These are phyloP conservation scores for Istiophorus platypterus DNA, from an alignment of 2,113 vertebrate genomes.

Conservation along the genomic window DNA sequence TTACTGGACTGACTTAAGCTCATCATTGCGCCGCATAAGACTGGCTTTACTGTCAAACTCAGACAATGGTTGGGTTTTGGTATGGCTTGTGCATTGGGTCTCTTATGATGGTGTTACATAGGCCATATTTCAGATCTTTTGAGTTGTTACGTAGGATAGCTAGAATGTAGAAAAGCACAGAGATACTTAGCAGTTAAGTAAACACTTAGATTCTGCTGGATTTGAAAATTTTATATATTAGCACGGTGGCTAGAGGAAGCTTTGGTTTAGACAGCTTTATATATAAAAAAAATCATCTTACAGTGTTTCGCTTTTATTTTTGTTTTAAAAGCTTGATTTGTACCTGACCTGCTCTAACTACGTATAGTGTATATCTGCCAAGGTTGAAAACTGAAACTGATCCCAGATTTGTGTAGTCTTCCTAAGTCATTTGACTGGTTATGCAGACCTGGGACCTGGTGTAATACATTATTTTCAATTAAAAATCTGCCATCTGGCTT, in stretches of 20 bases:
- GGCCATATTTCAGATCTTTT: slow-evolving; percentile 62
- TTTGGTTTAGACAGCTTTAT: slow-evolving; percentile 74
- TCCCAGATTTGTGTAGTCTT: slow-evolving; percentile 60
- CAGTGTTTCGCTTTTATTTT: slow-evolving; percentile 59
- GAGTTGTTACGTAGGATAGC: slow-evolving; percentile 64
- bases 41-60: slow-evolving; percentile 41
- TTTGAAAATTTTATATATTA: slow-evolving; percentile 76
- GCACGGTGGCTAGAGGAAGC: slow-evolving; percentile 66
- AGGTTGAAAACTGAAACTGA: slow-evolving; percentile 41
- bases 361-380: slow-evolving; percentile 58
- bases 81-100: slow-evolving; percentile 58
- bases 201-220: slow-evolving; percentile 70
- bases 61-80: slow-evolving; percentile 43
- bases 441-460: slow-evolving; percentile 63
- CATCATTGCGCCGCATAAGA: slow-evolving; percentile 46
- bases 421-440: slow-evolving; percentile 40
- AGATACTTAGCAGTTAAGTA: slow-evolving; percentile 64
- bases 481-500: slow-evolving; percentile 47
- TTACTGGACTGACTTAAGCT: slow-evolving; percentile 57
- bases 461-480: slow-evolving; percentile 40
- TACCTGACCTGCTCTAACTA: slow-evolving; percentile 62
- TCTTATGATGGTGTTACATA: slow-evolving; percentile 52
- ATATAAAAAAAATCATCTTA: slow-evolving; percentile 58
- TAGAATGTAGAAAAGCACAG: slow-evolving; percentile 78
- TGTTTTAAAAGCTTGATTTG: slow-evolving; percentile 64